phyloP scores from a whole-genome alignment of 2,113 vertebrate genomes.

The Phrynosoma blainvillii region DNA sequence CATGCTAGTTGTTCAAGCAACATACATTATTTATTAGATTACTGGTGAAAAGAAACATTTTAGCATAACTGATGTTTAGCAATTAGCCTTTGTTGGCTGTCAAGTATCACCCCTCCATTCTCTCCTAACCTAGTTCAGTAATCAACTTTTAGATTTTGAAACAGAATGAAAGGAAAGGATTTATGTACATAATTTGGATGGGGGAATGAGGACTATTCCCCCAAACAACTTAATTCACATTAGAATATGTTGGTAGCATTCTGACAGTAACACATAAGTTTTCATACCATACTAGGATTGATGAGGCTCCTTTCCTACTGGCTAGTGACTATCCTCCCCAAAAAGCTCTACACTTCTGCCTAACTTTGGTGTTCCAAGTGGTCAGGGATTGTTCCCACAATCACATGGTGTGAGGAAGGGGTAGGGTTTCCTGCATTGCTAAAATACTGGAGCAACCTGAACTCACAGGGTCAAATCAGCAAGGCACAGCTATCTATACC shows the following conservation, averaged over 20 bases:
- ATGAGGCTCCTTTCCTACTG: not conserved
- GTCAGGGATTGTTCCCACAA: not conserved
- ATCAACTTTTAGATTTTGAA: constrained; percentile 15
- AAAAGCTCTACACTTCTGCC: not conserved
- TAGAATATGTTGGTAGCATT: not conserved
- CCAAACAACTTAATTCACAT: not conserved
- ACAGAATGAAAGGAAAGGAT: not conserved
- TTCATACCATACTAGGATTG: not conserved
- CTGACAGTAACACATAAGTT: not conserved
- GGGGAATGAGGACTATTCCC: not conserved
- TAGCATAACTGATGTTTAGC: constrained; percentile 69
- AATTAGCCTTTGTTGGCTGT: constrained; percentile 71
- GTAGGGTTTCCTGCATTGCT: not conserved
- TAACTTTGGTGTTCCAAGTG: not conserved
- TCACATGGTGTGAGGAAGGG: not conserved
- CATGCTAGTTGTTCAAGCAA: constrained; percentile 94
- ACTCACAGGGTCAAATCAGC: not conserved
- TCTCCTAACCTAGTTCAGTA: constrained; percentile 40
- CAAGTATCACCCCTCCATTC: constrained; percentile 57
- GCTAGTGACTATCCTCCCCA: too few species aligned
- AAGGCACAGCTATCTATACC: not conserved
- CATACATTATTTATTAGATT: constrained; percentile 92
- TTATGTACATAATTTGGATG: not conserved
- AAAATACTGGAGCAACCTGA: not conserved
- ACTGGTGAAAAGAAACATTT: constrained; percentile 71